These are phyloP conservation scores for Agrypnia vestita DNA, from an alignment of 1,140 invertebrate species.

Conservation along the genomic window DNA sequence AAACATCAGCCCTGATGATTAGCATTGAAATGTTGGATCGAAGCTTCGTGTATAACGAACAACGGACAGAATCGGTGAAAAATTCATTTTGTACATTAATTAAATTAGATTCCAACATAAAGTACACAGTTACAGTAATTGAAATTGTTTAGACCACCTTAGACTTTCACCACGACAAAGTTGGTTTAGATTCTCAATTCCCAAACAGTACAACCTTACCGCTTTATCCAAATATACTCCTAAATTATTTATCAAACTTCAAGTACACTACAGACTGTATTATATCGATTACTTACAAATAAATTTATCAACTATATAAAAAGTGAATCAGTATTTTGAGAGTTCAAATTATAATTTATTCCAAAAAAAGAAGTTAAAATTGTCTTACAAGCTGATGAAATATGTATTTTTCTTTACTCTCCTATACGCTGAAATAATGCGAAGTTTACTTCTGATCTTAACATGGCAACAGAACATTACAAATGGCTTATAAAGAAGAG, in stretches of 20 bases:
- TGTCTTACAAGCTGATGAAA: slow-evolving; percentile 16
- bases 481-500: background rate
- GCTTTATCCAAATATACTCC: no score
- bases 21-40: no score
- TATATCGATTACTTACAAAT: no score
- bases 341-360: slow-evolving; percentile 7
- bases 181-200: no score
- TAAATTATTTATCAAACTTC: no score
- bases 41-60: no score
- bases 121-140: background rate
- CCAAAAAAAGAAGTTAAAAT: slow-evolving; percentile 15
- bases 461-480: background rate
- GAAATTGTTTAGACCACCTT: no score
- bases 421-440: slow-evolving; percentile 15
- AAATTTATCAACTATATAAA: background rate
- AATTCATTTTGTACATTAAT: background rate
- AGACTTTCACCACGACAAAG: no score
- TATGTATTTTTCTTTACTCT: slow-evolving; percentile 9
- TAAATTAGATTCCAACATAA: background rate
- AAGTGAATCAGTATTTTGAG: slow-evolving; percentile 1
- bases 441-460: background rate
- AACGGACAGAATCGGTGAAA: no score
- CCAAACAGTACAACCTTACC: no score
- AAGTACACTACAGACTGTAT: no score
- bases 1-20: no score